These are phyloP conservation scores for Leucoraja erinaceus DNA, from an alignment of 2,113 vertebrate genomes.

Conservation along the genomic window DNA sequence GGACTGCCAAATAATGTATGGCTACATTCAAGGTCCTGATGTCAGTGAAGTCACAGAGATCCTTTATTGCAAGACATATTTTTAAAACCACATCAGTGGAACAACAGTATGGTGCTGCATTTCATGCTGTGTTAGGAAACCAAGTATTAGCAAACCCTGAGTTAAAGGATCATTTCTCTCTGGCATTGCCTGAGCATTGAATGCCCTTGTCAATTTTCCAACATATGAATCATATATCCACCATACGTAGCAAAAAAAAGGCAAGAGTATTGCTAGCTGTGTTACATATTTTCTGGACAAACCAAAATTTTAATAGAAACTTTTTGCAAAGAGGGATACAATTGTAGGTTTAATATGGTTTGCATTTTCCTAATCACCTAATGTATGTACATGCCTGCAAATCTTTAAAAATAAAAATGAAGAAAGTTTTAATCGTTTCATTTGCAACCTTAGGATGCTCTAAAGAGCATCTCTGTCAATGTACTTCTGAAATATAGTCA, in stretches of 20 bases:
- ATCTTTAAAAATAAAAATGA: not conserved
- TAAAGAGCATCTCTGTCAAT: not conserved
- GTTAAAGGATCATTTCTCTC: not conserved
- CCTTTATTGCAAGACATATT: not conserved
- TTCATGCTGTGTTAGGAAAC: slow-evolving; percentile 1
- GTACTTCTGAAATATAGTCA: not conserved
- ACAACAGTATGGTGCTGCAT: not conserved
- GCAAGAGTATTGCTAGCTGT: not conserved
- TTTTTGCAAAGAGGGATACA: not conserved
- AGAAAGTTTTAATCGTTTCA: not conserved
- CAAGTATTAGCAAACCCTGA: not conserved
- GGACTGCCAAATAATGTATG: not conserved
- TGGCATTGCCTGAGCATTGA: not conserved
- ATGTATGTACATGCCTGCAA: not conserved
- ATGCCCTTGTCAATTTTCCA: not conserved
- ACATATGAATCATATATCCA: not conserved
- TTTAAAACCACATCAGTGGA: slow-evolving; percentile 15
- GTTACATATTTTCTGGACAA: not conserved
- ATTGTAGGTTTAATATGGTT: not conserved
- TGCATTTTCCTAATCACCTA: not conserved
- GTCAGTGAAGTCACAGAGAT: slow-evolving; percentile 22
- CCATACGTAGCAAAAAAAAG: not conserved
- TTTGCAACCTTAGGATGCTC: not conserved
- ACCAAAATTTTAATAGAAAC: not conserved
- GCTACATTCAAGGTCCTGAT: not conserved